phyloP scores from a whole-genome alignment of 1,140 invertebrate genomes.

The Chionoecetes opilio region DNA sequence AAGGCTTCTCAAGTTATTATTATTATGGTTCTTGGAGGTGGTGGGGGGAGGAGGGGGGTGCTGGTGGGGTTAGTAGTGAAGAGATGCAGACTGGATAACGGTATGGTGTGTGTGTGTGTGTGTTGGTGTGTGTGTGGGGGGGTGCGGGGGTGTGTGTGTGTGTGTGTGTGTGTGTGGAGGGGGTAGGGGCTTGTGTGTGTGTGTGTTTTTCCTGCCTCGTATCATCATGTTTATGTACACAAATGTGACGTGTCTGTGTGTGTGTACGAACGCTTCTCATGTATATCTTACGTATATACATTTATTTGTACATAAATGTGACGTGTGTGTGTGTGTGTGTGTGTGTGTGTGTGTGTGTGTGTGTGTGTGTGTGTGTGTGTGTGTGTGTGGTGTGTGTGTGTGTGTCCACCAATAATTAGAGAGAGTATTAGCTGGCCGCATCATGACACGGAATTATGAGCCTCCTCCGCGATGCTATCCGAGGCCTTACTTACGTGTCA shows the following conservation, averaged over 20 bases:
- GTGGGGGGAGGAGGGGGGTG: not conserved
- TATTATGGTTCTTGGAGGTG: not conserved
- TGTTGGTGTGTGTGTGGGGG: not conserved
- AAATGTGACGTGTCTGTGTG: not conserved
- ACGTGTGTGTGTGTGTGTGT: not conserved
- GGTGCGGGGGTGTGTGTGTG: not conserved
- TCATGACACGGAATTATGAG: not conserved
- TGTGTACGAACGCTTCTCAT: too few species aligned
- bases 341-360: not conserved
- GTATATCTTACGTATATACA: not conserved
- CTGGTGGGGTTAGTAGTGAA: not conserved
- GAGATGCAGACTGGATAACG: not conserved
- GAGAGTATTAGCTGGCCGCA: not conserved
- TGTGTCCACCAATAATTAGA: not conserved
- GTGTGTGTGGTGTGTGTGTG: not conserved
- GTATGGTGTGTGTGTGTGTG: not conserved
- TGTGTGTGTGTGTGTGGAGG: not conserved
- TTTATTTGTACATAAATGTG: not conserved
- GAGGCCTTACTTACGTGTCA: constrained; percentile 28
- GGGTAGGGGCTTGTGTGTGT: too few species aligned
- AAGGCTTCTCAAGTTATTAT: constrained; percentile 9
- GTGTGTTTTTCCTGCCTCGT: too few species aligned
- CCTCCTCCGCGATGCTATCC: not conserved
- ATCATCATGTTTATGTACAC: too few species aligned
- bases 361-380: not conserved